These are phyloP conservation scores for Sarcophaga caerulescens DNA, from an alignment of 2,888 invertebrate species.

Conservation along the genomic window DNA sequence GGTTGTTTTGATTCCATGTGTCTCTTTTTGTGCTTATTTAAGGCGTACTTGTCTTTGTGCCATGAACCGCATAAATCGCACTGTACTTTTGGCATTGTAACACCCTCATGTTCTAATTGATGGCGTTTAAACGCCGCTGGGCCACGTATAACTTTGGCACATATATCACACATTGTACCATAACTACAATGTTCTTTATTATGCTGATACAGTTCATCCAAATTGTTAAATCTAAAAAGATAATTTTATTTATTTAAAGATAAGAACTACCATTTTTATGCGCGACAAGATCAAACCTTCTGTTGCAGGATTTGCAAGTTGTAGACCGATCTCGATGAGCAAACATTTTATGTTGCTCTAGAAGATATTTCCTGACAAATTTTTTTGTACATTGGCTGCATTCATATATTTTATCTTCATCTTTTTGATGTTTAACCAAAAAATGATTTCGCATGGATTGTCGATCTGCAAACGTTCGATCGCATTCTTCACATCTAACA, in stretches of 20 bases:
- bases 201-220: conserved; percentile 51
- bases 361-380: conserved; percentile 78
- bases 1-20: conserved; percentile 76
- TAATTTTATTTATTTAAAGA: background rate
- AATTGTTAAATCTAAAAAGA: conserved; percentile 69
- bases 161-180: conserved; percentile 79
- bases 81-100: conserved; percentile 74
- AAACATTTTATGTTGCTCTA: conserved; percentile 76
- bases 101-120: conserved; percentile 77
- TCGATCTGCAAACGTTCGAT: conserved; percentile 74
- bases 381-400: conserved; percentile 79
- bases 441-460: conserved; percentile 79
- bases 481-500: conserved; percentile 72
- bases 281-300: conserved; percentile 72
- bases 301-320: conserved; percentile 77
- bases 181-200: conserved; percentile 75
- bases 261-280: conserved; percentile 23
- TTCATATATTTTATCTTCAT: conserved; percentile 77
- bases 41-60: conserved; percentile 73
- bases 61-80: conserved; percentile 77
- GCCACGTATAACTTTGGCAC: conserved; percentile 78
- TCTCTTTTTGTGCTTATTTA: conserved; percentile 78
- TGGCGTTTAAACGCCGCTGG: conserved; percentile 76
- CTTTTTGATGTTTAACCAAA: conserved; percentile 78
- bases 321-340: conserved; percentile 75